phyloP scores from a whole-genome alignment of 2,888 invertebrate genomes.

The Schizotus pectinicornis region DNA sequence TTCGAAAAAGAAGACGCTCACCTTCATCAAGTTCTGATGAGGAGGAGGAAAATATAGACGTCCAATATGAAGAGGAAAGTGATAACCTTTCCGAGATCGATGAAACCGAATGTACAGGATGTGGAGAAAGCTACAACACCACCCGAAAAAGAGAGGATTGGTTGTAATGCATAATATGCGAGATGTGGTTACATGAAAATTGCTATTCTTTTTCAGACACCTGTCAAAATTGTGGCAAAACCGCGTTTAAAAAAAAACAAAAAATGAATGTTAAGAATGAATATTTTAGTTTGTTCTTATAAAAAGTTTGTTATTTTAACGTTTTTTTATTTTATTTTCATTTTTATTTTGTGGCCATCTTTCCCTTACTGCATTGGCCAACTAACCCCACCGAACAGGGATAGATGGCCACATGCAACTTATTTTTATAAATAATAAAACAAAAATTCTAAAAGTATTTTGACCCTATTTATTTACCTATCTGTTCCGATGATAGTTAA shows the following conservation, averaged over 20 bases:
- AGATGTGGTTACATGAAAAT: constrained; percentile 30
- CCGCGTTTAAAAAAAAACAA: constrained; percentile 20
- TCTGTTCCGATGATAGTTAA: too few species aligned
- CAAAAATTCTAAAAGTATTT: constrained; percentile 15
- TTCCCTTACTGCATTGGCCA: constrained; percentile 25
- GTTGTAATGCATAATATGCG: constrained; percentile 29
- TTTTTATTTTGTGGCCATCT: constrained; percentile 18
- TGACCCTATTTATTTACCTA: constrained; percentile 20
- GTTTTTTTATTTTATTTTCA: constrained; percentile 7
- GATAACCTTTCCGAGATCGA: constrained; percentile 14
- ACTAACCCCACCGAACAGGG: constrained; percentile 20
- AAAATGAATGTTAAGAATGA: constrained; percentile 1
- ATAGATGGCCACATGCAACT: constrained; percentile 24
- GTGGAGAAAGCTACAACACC: constrained; percentile 29
- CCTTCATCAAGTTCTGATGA: constrained; percentile 8
- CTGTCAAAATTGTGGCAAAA: constrained; percentile 27
- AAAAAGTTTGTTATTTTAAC: neutral
- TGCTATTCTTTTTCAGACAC: constrained; percentile 27
- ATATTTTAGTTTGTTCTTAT: constrained; percentile 8
- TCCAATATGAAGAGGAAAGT: constrained; percentile 23
- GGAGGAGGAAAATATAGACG: constrained; percentile 12
- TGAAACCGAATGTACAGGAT: constrained; percentile 26
- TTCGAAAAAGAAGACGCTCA: constrained; percentile 15
- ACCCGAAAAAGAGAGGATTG: constrained; percentile 27
- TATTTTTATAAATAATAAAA: constrained; percentile 21